Percentiles rank a stretch among this genome's conserved stretches.
phyloP scores from a whole-genome alignment of 92 coral and sea anemone genomes.

The Parazoanthus atlanticus region DNA sequence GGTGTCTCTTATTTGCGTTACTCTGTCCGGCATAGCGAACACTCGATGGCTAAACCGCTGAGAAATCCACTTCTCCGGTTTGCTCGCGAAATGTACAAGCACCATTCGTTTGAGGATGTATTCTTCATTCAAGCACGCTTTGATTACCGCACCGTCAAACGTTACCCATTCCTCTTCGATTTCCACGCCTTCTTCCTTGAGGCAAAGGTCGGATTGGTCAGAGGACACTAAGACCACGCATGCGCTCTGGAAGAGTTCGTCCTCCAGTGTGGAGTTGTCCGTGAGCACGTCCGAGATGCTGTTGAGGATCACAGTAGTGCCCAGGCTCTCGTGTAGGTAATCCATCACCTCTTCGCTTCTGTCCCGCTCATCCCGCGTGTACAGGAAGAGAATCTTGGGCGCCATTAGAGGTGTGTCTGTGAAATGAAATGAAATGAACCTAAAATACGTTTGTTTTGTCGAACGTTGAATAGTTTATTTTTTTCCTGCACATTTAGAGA shows the following conservation, averaged over 20 bases:
- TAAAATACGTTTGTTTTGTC: not conserved
- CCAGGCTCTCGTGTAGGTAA: conserved; percentile 35
- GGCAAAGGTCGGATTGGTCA: conserved; percentile 22
- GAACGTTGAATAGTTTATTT: too few relatives aligned
- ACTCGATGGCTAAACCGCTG: conserved; percentile 38
- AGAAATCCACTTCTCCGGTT: conserved; percentile 44
- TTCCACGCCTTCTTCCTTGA: conserved; percentile 27
- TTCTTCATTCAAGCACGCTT: conserved; percentile 42
- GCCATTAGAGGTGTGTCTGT: conserved; percentile 3
- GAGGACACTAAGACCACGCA: conserved; percentile 39
- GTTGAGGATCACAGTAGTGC: conserved; percentile 33
- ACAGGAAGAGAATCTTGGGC: conserved; percentile 38
- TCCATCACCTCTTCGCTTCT: conserved; percentile 46
- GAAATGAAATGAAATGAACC: not conserved
- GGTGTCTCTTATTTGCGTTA: conserved; percentile 3
- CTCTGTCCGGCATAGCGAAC: conserved; percentile 21
- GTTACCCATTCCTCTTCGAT: conserved; percentile 27
- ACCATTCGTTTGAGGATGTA: conserved; percentile 29
- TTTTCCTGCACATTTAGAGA: too few relatives aligned
- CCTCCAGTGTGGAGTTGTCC: conserved; percentile 39
- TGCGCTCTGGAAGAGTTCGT: conserved; percentile 47
- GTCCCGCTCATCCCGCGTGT: conserved; percentile 44
- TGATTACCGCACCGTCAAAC: conserved; percentile 35
- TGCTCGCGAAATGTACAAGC: conserved; percentile 24
- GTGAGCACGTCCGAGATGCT: conserved; percentile 42